Conservation (phyloP, 1,140 invertebrate species). For the Stegodyphus mimosarum region DNA sequence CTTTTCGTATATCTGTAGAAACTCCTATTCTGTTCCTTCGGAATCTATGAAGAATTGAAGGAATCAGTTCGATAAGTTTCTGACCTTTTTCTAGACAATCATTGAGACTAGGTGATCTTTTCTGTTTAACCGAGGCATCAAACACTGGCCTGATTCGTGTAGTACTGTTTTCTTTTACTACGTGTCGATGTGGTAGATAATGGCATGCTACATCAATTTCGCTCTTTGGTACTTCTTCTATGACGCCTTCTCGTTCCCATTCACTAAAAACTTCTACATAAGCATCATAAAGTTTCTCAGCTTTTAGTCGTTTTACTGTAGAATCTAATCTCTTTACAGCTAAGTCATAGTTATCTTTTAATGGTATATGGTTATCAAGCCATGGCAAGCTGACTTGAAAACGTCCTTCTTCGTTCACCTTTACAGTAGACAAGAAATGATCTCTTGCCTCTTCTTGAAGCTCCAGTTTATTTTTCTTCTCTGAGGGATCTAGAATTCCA, state of each 20-base stretch:
- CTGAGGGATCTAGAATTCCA: slow-evolving; percentile 66
- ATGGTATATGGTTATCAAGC: slow-evolving; percentile 62
- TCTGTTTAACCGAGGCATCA: slow-evolving; percentile 25
- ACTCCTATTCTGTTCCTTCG: slow-evolving; percentile 46
- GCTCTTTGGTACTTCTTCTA: slow-evolving; percentile 64
- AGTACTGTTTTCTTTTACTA: slow-evolving; percentile 57
- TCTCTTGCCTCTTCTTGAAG: slow-evolving; percentile 61
- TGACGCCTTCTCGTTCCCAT: slow-evolving; percentile 64
- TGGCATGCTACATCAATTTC: slow-evolving; percentile 36
- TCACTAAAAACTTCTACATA: slow-evolving; percentile 65
- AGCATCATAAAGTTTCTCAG: slow-evolving; percentile 60
- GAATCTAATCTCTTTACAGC: slow-evolving; percentile 61
- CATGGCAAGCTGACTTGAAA: slow-evolving; percentile 63
- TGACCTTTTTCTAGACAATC: slow-evolving; percentile 19
- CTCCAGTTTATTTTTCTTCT: slow-evolving; percentile 62
- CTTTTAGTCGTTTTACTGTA: slow-evolving; percentile 62
- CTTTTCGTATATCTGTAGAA: slow-evolving; percentile 54
- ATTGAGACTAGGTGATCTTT: slow-evolving; percentile 2
- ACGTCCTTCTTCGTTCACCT: slow-evolving; percentile 51
- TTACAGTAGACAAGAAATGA: slow-evolving; percentile 61
- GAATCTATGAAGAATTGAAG: slow-evolving; percentile 61
- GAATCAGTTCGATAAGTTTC: slow-evolving; percentile 46
- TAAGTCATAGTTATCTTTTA: slow-evolving; percentile 60
- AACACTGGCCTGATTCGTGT: slow-evolving; percentile 44
- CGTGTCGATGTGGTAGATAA: slow-evolving; percentile 65